Conservation (phyloP, 2,888 invertebrate species). For the Phortica okadai region DNA sequence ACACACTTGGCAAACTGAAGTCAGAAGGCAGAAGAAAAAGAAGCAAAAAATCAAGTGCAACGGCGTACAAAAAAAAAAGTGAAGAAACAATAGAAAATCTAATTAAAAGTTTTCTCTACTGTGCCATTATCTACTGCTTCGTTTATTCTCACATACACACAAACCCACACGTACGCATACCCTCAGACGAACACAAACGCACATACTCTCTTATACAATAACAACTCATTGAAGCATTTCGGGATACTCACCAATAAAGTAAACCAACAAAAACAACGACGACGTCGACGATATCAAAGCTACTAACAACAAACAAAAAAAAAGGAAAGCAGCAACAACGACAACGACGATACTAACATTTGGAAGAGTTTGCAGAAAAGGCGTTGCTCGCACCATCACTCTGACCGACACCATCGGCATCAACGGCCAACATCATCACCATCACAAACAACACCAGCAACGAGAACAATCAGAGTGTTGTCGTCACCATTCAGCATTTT, state of each 20-base stretch:
- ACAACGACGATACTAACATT: slow-evolving; percentile 18
- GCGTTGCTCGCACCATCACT: slow-evolving; percentile 53
- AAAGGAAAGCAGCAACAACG: slow-evolving; percentile 27
- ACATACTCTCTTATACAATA: slow-evolving; percentile 23
- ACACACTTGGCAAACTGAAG: neutral
- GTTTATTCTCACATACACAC: slow-evolving; percentile 1
- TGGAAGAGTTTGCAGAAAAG: slow-evolving; percentile 49
- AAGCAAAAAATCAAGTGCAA: neutral
- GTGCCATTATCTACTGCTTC: slow-evolving; percentile 23
- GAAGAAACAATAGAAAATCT: slow-evolving; percentile 54
- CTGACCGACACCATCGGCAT: slow-evolving; percentile 35
- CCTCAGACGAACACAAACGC: neutral
- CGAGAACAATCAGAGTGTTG: slow-evolving; percentile 21
- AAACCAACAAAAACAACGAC: slow-evolving; percentile 22
- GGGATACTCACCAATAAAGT: slow-evolving; percentile 25
- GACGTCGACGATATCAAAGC: slow-evolving; percentile 41
- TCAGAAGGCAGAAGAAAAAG: slow-evolving; percentile 26
- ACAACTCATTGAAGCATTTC: slow-evolving; percentile 30
- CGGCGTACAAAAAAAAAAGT: neutral
- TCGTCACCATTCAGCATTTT: neutral
- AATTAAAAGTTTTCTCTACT: slow-evolving; percentile 51
- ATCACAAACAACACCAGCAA: neutral
- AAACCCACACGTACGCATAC: neutral
- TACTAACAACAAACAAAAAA: slow-evolving; percentile 35
- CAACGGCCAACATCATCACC: slow-evolving; percentile 8